Base-by-base conservation (phyloP, 1,140 invertebrate species). In the Nephila pilipes region DNA sequence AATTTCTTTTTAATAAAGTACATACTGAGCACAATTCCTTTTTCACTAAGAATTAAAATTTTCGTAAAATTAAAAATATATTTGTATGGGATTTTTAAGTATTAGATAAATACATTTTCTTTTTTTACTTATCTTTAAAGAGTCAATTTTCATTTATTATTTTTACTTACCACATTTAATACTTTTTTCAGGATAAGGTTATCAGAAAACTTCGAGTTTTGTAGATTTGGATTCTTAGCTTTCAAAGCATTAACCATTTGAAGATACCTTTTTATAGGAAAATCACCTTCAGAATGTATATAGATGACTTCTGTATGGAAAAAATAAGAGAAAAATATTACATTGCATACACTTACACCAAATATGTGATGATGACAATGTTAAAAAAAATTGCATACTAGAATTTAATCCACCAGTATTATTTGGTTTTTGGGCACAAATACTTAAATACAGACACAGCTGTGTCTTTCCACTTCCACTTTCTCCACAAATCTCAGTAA, bases 381-480 rank as follows among this genome's bases (percentile, higher is more conserved):
- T 85, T 85, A 20, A 85, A 87, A 63, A 22, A 36, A 32, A 20
- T 1, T 92, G 91, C 91, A 89, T 95, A 97, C 96, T 96, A 94
- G 95, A 95, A 87, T 95, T 95, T 58, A 96, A 94, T 60, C 96
- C 96, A 81, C 96, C 96, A 25, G 94, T 57, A 29, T 93, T 75
- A 75, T 79, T 69, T 25, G 96, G 96, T 89, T 96, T 95, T 95
- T 97, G 97, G n/a, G 96, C 96, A 87, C 96, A 96, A 10, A 97
- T 95, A 60, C 96, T 95, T 6, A 98, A 95, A 95, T 98, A 98
- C 46, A 99, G 95, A 94, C 97, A 97, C 22, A 98, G 94, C 95
- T 99, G 98, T 1, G 98, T 98, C 96, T 98, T 99, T 25, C 98
- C 98, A 94, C 96, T 96, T 14, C 97, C 97, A 95, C 97, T 97